Evolutionary conservation across 2,888 invertebrate species (phyloP).

Genomic region (Oscheius myriophilus): DNA sequence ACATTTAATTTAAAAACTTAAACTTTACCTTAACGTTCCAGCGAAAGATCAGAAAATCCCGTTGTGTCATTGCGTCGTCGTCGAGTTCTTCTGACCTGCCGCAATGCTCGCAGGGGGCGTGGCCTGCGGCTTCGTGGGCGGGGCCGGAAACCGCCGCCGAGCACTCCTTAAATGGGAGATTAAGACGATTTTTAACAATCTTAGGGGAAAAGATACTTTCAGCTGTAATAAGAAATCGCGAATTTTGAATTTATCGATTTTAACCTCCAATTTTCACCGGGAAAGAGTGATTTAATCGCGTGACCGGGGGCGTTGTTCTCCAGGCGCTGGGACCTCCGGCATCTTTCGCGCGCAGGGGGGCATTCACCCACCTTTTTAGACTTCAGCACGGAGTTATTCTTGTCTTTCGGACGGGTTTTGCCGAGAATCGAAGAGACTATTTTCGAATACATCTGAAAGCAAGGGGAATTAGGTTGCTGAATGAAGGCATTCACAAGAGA

Average conservation of each 20-base stretch:
- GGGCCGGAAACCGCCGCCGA: neutral
- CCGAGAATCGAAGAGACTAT: conserved; percentile 22
- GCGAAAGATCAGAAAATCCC: conserved; percentile 18
- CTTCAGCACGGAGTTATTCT: conserved; percentile 5
- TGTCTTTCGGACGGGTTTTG: conserved; percentile 5
- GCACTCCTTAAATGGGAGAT: neutral
- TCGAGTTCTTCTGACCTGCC: conserved; percentile 6
- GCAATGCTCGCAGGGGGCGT: conserved; percentile 26
- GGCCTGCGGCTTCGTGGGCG: conserved; percentile 9
- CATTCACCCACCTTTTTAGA: conserved; percentile 21
- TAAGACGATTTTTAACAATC: too few species aligned
- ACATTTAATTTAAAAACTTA: neutral
- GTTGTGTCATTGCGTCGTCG: neutral
- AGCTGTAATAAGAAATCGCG: neutral
- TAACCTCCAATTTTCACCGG: neutral
- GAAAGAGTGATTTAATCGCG: neutral
- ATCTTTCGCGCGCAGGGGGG: too few species aligned
- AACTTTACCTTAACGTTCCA: conserved; percentile 27
- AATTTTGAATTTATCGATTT: neutral
- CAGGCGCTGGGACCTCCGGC: neutral
- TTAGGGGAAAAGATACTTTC: neutral
- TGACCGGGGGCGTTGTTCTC: neutral
- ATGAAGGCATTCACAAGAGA: neutral
- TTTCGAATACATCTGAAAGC: conserved; percentile 29
- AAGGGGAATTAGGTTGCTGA: too few species aligned